Evolutionary conservation across 2,797 vertebrate species (phyloP), one percentile per base, ranked within the genome.

Genomic region (Gastrophryne carolinensis): DNA sequence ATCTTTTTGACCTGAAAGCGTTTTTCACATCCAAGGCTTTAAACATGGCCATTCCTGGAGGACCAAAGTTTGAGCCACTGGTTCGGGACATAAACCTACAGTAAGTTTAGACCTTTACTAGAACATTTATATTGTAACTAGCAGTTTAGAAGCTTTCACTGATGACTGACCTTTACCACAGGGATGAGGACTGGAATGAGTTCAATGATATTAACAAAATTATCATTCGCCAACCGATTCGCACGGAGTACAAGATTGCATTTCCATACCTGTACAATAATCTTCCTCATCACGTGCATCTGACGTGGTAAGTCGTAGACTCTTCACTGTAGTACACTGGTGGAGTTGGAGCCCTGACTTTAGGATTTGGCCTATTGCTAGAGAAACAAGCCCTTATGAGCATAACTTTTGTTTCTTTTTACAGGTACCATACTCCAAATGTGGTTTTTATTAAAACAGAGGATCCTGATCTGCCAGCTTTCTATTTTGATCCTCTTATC

Each of bases 141-240:
- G 1, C 37, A 10, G 5, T 44, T 26, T 15, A 26, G 1, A 7
- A 19, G n/a, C 26, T 57, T 19, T 2, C 1, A 17, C 2, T 12
- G 13, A 9, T 39, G 27, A 12, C 6, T 23, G 37, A 15, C 11
- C 3, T 73, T 23, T 81, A 0, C 61, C 66, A 24, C 73, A 99
- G 98, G 88, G 98, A 99, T 86, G 98, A 99, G 89, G 98, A 99
- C 86, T 99, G 98, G 98, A 99, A 99, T 56, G 98, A 99, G 80
- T 99, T 99, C 83, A 99, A 99, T 3, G 98, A 99, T 86, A 99
- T 99, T 88, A 99, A 99, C 87, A 99, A 99, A 83, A 99, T 99
- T 81, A 99, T 99, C 86, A 99, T 99, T 81, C 90, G 97, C 34
- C 97, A 99, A 87, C 97, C 97, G 0, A 98, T 99, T 82, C 94